These are phyloP conservation scores for Lasiommata megera DNA, from an alignment of 2,888 invertebrate species.

Conservation along the genomic window DNA sequence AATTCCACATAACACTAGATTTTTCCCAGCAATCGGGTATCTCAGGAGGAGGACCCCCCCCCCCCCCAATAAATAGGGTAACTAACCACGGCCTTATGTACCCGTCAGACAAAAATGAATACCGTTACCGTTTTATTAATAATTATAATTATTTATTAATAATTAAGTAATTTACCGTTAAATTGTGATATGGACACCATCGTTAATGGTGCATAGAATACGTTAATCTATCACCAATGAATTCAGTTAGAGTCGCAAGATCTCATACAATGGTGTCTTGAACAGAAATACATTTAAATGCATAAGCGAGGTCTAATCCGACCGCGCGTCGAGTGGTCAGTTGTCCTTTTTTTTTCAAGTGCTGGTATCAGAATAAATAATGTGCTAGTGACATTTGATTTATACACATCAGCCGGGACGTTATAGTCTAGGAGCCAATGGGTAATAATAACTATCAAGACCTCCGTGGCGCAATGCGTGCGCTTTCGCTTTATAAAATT, in stretches of 20 bases:
- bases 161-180: no score
- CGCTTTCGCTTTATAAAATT: no score
- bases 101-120: no score
- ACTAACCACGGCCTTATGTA: no score
- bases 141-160: no score
- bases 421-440: conserved; percentile 11
- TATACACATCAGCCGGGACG: conserved; percentile 44
- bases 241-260: conserved; percentile 10
- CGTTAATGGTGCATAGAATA: conserved; percentile 6
- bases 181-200: no score
- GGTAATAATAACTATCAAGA: background rate
- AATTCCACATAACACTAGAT: no score
- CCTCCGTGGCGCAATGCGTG: no score
- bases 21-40: no score
- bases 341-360: conserved; percentile 51
- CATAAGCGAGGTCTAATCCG: conserved; percentile 65
- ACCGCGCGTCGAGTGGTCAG: conserved; percentile 61
- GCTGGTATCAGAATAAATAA: conserved; percentile 57
- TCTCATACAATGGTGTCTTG: conserved; percentile 17
- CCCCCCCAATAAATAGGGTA: no score
- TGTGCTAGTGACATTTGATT: conserved; percentile 58
- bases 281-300: conserved; percentile 52
- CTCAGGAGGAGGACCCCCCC: no score
- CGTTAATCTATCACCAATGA: conserved; percentile 21
- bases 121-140: no score